A percentile compares a stretch with the other conserved stretches of the same genome.
phyloP scores from a whole-genome alignment of 2,888 invertebrate genomes.

The Ditula angustiorana region DNA sequence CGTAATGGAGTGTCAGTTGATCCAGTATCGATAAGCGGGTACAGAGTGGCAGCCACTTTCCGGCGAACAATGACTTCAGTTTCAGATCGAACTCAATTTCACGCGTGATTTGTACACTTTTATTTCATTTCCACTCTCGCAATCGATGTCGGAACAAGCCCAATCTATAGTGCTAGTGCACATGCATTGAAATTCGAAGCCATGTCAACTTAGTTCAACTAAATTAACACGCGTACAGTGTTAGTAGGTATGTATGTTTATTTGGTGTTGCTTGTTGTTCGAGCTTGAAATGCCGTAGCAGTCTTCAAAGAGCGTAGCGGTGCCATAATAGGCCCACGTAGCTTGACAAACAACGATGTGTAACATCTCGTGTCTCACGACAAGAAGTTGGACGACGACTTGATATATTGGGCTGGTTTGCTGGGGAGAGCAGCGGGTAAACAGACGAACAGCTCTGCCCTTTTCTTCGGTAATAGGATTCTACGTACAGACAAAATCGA shows the following conservation, averaged over 20 bases:
- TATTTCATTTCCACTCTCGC: constrained; percentile 74
- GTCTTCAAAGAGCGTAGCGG: constrained; percentile 48
- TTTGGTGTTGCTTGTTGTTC: constrained; percentile 20
- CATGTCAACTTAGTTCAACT: constrained; percentile 11
- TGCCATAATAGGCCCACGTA: constrained; percentile 60
- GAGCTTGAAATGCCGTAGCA: constrained; percentile 25
- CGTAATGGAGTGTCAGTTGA: constrained; percentile 44
- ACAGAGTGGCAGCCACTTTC: constrained; percentile 59
- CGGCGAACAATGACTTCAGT: constrained; percentile 71
- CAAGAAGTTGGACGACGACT: constrained; percentile 69
- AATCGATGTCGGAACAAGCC: constrained; percentile 57
- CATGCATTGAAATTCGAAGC: constrained; percentile 18
- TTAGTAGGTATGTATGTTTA: constrained; percentile 14
- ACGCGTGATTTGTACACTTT: constrained; percentile 82
- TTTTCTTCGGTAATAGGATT: constrained; percentile 29
- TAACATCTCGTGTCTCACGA: constrained; percentile 67
- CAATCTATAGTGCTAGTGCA: constrained; percentile 38
- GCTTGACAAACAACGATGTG: constrained; percentile 71
- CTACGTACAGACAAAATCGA: constrained; percentile 46
- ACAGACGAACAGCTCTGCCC: constrained; percentile 59
- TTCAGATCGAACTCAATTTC: constrained; percentile 79
- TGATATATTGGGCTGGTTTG: constrained; percentile 80
- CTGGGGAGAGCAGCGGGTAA: constrained; percentile 71
- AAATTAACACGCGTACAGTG: constrained; percentile 1
- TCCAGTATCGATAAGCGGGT: constrained; percentile 42